A percentile compares a stretch with the other conserved stretches of the same genome.
Evolutionary conservation across 2,888 invertebrate genomes (phyloP).

Genomic region (Drosophila melanosoma): DNA sequence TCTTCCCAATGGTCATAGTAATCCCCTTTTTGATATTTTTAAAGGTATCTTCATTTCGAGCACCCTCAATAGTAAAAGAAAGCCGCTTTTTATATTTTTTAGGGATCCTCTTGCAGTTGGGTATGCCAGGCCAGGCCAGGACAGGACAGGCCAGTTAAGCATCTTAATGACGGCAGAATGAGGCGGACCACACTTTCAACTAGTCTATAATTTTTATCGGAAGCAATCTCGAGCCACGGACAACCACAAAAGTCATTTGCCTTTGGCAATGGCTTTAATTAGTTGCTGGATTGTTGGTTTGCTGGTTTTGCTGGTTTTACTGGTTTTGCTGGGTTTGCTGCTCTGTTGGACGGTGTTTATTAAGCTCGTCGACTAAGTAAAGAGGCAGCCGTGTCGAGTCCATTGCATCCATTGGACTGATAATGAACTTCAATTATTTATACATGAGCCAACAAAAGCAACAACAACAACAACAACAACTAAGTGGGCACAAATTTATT

Average conservation of each 20-base stretch:
- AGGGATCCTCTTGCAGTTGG: slow-evolving; percentile 13
- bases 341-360: slow-evolving; percentile 5
- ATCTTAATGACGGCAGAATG: slow-evolving; percentile 48
- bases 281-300: slow-evolving; percentile 32
- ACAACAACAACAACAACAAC: slow-evolving; percentile 32
- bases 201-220: slow-evolving; percentile 77
- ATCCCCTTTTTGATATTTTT: no score
- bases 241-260: slow-evolving; percentile 54
- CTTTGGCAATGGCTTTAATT: slow-evolving; percentile 60
- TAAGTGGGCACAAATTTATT: slow-evolving; percentile 63
- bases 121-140: slow-evolving; percentile 8
- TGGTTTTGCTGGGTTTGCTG: neutral
- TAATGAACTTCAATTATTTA: slow-evolving; percentile 69
- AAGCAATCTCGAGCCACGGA: slow-evolving; percentile 56
- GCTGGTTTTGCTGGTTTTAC: neutral
- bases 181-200: slow-evolving; percentile 49
- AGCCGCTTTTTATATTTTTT: slow-evolving; percentile 1
- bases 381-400: slow-evolving; percentile 4
- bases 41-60: neutral
- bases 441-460: slow-evolving; percentile 46
- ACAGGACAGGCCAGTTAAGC: slow-evolving; percentile 39
- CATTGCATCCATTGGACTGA: slow-evolving; percentile 52
- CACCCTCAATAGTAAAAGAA: neutral
- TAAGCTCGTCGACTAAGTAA: slow-evolving; percentile 5
- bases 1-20: no score